phyloP scores from a whole-genome alignment of 2,113 vertebrate genomes.

The Calonectris borealis region DNA sequence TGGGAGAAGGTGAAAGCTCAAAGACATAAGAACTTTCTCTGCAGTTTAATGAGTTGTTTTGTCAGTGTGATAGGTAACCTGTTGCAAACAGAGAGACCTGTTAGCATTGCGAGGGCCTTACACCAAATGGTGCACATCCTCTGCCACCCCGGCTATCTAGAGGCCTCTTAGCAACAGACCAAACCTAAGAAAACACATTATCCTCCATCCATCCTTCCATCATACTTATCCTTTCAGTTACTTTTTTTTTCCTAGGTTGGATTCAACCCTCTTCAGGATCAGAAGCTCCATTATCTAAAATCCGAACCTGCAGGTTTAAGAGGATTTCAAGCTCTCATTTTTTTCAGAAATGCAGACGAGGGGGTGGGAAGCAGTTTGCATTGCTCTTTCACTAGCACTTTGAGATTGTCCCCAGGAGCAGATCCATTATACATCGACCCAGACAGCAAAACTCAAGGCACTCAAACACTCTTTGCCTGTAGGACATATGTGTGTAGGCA shows the following conservation, averaged over 20 bases:
- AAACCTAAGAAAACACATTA: not conserved
- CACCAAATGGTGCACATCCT: not conserved
- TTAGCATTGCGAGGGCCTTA: not conserved
- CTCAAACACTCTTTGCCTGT: not conserved
- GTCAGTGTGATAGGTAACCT: not conserved
- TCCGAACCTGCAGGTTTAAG: not conserved
- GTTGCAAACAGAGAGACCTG: not conserved
- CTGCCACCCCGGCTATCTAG: not conserved
- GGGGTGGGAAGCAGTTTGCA: not conserved
- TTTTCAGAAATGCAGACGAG: not conserved
- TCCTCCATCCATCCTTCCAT: not conserved
- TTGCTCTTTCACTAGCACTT: not conserved
- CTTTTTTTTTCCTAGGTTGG: not conserved
- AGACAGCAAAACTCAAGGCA: not conserved
- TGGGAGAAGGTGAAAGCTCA: not conserved
- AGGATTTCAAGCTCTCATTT: not conserved
- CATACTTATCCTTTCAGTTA: not conserved
- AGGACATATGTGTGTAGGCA: not conserved
- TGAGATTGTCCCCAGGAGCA: not conserved
- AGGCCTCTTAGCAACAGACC: not conserved
- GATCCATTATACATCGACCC: not conserved
- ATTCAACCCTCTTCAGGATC: not conserved
- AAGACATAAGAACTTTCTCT: not conserved
- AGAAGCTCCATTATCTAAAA: not conserved
- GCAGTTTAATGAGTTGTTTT: not conserved